Conservation (phyloP, 1,140 invertebrate species). For the Cephus cinctus region DNA sequence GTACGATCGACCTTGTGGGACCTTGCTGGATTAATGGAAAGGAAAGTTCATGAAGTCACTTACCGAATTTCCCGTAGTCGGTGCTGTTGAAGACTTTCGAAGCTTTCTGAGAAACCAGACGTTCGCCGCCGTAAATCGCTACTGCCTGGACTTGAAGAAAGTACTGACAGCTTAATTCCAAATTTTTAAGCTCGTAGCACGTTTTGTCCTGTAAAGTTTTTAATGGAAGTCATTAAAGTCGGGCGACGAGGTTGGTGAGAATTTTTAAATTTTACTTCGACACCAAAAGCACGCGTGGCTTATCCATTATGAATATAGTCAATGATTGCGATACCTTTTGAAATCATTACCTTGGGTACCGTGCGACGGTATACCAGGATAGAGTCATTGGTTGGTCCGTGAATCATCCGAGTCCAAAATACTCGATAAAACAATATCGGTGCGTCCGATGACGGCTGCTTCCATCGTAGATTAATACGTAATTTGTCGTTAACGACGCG, state of each 20-base stretch:
- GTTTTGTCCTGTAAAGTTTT: conserved; percentile 58
- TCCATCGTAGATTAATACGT: conserved; percentile 61
- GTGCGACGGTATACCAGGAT: conserved; percentile 62
- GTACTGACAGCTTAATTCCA: conserved; percentile 66
- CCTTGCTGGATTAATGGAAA: no score
- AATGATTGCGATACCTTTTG: no score
- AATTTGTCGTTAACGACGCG: conserved; percentile 56
- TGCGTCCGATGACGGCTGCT: conserved; percentile 64
- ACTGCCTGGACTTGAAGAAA: conserved; percentile 73
- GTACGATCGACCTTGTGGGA: no score
- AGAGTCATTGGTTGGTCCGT: conserved; percentile 56
- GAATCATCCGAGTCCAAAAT: conserved; percentile 62
- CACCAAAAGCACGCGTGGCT: no score
- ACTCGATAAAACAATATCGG: conserved; percentile 62
- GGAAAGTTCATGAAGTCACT: conserved; percentile 30
- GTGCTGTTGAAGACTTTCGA: conserved; percentile 68
- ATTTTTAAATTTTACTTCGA: no score
- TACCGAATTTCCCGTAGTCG: conserved; percentile 47
- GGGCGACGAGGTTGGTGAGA: no score
- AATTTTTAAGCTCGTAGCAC: conserved; percentile 59
- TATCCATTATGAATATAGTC: no score
- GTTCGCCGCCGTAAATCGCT: conserved; percentile 63
- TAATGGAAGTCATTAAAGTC: conserved; percentile 7
- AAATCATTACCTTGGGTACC: conserved; percentile 62
- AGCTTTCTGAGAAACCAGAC: conserved; percentile 65